Base-by-base conservation (phyloP, 37 sponge, comb jelly and placozoan genomes). In the Beroe ovata region DNA sequence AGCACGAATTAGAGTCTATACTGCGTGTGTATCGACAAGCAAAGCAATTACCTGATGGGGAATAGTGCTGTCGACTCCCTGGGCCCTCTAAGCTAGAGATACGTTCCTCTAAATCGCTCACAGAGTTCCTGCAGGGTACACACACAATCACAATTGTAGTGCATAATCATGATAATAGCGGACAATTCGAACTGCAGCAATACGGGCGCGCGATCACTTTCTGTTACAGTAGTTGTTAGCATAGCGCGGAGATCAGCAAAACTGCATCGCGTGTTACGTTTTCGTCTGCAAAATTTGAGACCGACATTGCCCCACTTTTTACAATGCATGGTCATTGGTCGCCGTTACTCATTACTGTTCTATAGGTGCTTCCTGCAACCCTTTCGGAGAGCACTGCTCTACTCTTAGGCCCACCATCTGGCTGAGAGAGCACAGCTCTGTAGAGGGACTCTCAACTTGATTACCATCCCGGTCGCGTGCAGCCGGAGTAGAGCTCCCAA, bases 11-110 rank as follows among this genome's bases (percentile, higher is more conserved):
- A 16, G 63, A 25, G 3, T 25, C 28, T 61, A 61, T 47, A 6
- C 54, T 11, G 11, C 54, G 54, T 47, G 11, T 47, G 54, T n/a
- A n/a, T n/a, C n/a, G n/a, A n/a, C n/a, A n/a, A n/a, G n/a, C n/a
- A n/a, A n/a, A n/a, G n/a, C n/a, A n/a, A n/a, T 66, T 32, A 66
- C 69, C 34, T 26, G 32, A 25, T 4, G 69, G 69, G 69, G 69
- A 34, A 1, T 18, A 34, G 25, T 25, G 29, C 2, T 18, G 18
- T 11, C 35, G 32, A 6, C 36, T 33, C 33, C 25, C 69, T 14
- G 35, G 8, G 19, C 69, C 69, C 69, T 66, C 69, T 4, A 66
- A 14, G 14, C 32, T 29, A 1, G 69, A 66, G 2, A 66, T 4
- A 14, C 69, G 69, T 29, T 30, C 69, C 16, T 66, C 69, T 32